Conservation (phyloP, 2,888 invertebrate species). For the Noctua fimbriata region DNA sequence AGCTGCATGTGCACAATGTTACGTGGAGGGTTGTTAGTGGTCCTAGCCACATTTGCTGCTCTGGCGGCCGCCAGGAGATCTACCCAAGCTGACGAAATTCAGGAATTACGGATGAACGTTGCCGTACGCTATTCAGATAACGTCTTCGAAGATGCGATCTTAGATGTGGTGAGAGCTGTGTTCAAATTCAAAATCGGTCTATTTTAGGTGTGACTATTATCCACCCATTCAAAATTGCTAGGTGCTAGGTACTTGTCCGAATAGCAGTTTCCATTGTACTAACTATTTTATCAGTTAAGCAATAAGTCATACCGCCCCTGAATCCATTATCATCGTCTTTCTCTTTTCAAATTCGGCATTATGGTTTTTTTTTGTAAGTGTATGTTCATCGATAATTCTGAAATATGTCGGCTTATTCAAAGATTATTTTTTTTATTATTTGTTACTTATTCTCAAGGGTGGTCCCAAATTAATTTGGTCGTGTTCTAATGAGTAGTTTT, state of each 20-base stretch:
- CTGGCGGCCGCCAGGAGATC: slow-evolving; percentile 67
- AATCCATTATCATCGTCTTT: too few relatives aligned
- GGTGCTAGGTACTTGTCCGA: too few relatives aligned
- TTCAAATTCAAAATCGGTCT: background rate
- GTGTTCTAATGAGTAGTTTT: too few relatives aligned
- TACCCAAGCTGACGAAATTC: slow-evolving; percentile 73
- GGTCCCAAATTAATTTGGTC: too few relatives aligned
- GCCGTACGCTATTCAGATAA: slow-evolving; percentile 74
- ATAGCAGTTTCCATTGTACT: background rate
- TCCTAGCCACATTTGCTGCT: slow-evolving; percentile 53
- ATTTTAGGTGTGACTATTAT: background rate
- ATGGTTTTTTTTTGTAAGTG: too few relatives aligned
- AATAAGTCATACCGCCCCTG: too few relatives aligned
- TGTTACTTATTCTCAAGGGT: too few relatives aligned
- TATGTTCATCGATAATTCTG: too few relatives aligned
- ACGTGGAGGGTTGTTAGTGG: slow-evolving; percentile 56
- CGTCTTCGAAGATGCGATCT: slow-evolving; percentile 80
- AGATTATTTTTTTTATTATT: too few relatives aligned
- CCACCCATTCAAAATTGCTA: background rate
- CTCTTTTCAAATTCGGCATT: too few relatives aligned
- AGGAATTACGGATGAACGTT: slow-evolving; percentile 67
- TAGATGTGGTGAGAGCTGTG: slow-evolving; percentile 79
- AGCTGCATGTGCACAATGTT: slow-evolving; percentile 54
- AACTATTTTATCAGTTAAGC: background rate
- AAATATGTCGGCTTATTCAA: too few relatives aligned